These are phyloP conservation scores for Datnioides undecimradiatus DNA, from an alignment of 2,113 vertebrate species.

Conservation along the genomic window DNA sequence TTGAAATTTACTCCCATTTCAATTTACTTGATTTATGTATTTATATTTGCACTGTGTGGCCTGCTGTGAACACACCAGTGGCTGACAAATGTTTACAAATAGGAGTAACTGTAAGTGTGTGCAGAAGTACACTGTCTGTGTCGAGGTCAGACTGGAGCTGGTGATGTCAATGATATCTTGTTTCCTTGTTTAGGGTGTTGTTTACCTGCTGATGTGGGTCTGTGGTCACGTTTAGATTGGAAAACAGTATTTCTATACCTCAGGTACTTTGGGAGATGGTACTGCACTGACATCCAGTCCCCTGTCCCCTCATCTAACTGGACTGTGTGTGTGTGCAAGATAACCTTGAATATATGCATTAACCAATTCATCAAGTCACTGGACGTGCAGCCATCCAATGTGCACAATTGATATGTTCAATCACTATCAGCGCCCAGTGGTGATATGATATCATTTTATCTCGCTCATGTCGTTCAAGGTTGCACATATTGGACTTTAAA, in stretches of 20 bases:
- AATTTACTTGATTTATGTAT: slow-evolving; percentile 38
- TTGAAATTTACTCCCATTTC: too few species aligned
- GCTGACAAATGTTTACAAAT: slow-evolving; percentile 28
- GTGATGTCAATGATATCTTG: slow-evolving; percentile 20
- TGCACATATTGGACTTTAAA: slow-evolving; percentile 60
- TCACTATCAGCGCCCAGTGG: slow-evolving; percentile 31
- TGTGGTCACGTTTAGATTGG: slow-evolving; percentile 19
- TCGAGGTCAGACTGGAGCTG: slow-evolving; percentile 25
- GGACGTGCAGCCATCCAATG: slow-evolving; percentile 28
- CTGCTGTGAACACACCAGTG: slow-evolving; percentile 8
- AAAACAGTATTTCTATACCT: slow-evolving; percentile 25
- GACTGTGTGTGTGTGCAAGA: slow-evolving; percentile 15
- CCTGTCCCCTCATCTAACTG: slow-evolving; percentile 10
- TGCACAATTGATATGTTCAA: slow-evolving; percentile 43
- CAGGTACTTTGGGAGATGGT: slow-evolving; percentile 29
- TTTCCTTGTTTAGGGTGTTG: slow-evolving; percentile 48
- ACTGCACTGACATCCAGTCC: slow-evolving; percentile 61
- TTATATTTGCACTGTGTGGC: background rate
- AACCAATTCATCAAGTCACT: slow-evolving; percentile 51
- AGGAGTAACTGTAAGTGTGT: background rate
- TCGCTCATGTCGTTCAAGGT: slow-evolving; percentile 54
- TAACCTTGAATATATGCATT: slow-evolving; percentile 64
- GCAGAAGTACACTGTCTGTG: slow-evolving; percentile 10
- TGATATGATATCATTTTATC: slow-evolving; percentile 47
- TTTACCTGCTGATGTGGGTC: slow-evolving; percentile 47